phyloP scores from a whole-genome alignment of 1,140 invertebrate species.

The Cotesia glomerata region DNA sequence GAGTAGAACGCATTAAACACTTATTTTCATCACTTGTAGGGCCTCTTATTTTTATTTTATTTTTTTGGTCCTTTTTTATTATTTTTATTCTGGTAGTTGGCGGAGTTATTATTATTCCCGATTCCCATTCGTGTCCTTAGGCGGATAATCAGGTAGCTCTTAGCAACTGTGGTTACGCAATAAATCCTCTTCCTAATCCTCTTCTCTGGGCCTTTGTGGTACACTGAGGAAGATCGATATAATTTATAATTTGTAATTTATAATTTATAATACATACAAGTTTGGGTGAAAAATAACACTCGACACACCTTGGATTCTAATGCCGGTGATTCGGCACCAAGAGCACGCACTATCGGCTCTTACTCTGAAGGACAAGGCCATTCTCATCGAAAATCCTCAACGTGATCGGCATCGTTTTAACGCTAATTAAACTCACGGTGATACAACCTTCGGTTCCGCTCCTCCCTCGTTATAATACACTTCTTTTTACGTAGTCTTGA shows the following conservation, averaged over 20 bases:
- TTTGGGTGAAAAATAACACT: neutral
- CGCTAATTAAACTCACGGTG: neutral
- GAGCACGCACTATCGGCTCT: neutral
- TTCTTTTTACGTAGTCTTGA: too few relatives aligned
- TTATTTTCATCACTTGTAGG: neutral
- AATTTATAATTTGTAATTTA: too few relatives aligned
- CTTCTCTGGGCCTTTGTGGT: neutral
- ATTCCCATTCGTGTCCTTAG: constrained; percentile 19
- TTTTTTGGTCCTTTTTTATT: neutral
- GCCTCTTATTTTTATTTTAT: neutral
- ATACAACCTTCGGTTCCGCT: too few relatives aligned
- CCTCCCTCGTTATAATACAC: too few relatives aligned
- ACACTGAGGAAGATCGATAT: neutral
- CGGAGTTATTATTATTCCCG: neutral
- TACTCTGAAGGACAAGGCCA: constrained; percentile 5
- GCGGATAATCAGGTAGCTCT: constrained; percentile 30
- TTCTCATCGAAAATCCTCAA: neutral
- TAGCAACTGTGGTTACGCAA: constrained; percentile 34
- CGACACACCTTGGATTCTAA: constrained; percentile 4
- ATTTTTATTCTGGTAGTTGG: neutral
- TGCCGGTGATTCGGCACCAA: neutral
- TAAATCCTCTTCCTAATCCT: constrained; percentile 31
- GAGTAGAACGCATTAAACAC: neutral
- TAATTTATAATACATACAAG: too few relatives aligned
- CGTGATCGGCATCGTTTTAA: constrained; percentile 7